Percentiles rank a stretch among this genome's conserved stretches.
Evolutionary conservation across 2,797 vertebrate genomes (phyloP).

Genomic region (Xiphorhynchus erythropygius): DNA sequence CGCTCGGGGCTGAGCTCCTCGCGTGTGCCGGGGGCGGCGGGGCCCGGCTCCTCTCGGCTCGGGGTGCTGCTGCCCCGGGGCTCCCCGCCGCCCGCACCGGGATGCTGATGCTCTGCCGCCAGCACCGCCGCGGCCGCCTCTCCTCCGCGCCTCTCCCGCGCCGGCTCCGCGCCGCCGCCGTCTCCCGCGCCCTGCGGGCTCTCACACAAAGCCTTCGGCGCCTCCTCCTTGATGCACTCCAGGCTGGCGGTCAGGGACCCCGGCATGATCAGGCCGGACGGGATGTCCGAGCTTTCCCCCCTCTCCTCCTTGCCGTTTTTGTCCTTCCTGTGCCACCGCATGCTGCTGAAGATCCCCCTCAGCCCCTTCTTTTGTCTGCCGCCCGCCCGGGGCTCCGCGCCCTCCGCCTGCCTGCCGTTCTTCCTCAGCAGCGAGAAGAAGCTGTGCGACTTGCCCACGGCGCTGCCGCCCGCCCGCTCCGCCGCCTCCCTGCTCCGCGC

Average conservation of each 20-base stretch:
- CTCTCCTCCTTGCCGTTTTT: conserved; percentile 81
- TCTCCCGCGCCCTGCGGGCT: conserved; percentile 51
- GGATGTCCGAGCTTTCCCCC: conserved; percentile 78
- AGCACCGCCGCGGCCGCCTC: conserved; percentile 9
- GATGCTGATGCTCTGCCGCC: neutral
- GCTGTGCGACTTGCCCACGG: conserved; percentile 92
- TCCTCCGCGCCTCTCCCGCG: conserved; percentile 59
- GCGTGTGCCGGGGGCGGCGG: conserved; percentile 22
- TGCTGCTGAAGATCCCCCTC: conserved; percentile 90
- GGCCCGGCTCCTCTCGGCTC: conserved; percentile 13
- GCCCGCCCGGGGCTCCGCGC: conserved; percentile 80
- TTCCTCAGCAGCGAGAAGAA: conserved; percentile 93
- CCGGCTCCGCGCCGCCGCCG: conserved; percentile 58
- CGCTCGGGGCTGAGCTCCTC: conserved; percentile 54
- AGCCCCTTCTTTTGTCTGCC: conserved; percentile 90
- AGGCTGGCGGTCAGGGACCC: conserved; percentile 80
- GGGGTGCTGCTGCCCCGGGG: neutral
- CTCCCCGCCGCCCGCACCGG: conserved; percentile 30
- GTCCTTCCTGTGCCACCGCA: conserved; percentile 91
- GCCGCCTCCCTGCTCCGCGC: conserved; percentile 18
- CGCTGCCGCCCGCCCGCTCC: conserved; percentile 68
- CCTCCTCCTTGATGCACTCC: conserved; percentile 81
- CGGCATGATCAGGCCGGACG: conserved; percentile 70
- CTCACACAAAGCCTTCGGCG: conserved; percentile 80
- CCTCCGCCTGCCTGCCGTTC: conserved; percentile 84